Conservation (phyloP, 2,797 vertebrate genomes). For the Coluber constrictor region DNA sequence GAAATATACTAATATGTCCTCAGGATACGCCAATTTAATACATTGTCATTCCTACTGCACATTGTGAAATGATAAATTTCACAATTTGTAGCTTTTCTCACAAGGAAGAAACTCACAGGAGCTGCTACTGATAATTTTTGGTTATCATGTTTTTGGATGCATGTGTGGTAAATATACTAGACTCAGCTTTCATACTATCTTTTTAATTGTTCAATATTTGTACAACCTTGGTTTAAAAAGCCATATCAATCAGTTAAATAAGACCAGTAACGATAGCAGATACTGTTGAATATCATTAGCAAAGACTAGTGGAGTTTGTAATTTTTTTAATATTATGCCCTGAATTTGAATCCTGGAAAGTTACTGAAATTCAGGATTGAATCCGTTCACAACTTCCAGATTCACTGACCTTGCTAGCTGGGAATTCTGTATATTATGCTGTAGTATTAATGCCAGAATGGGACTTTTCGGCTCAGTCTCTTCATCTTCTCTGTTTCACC, state of each 20-base stretch:
- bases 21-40: not conserved
- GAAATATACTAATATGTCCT: not conserved
- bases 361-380: not conserved
- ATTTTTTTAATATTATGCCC: not conserved
- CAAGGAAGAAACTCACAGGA: not conserved
- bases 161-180: not conserved
- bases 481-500: too few species aligned
- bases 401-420: not conserved
- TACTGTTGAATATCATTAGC: not conserved
- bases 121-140: not conserved
- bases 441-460: not conserved
- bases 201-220: not conserved
- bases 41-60: not conserved
- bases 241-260: not conserved
- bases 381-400: not conserved
- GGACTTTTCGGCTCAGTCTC: too few species aligned
- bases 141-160: not conserved
- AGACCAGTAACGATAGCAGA: not conserved
- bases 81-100: not conserved
- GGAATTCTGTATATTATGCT: not conserved
- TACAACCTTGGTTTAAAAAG: not conserved
- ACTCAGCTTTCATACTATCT: not conserved
- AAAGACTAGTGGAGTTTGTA: not conserved
- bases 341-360: not conserved
- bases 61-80: not conserved